Base-by-base conservation (phyloP, 1,140 invertebrate genomes). In the Zaprionus lachaisei region DNA sequence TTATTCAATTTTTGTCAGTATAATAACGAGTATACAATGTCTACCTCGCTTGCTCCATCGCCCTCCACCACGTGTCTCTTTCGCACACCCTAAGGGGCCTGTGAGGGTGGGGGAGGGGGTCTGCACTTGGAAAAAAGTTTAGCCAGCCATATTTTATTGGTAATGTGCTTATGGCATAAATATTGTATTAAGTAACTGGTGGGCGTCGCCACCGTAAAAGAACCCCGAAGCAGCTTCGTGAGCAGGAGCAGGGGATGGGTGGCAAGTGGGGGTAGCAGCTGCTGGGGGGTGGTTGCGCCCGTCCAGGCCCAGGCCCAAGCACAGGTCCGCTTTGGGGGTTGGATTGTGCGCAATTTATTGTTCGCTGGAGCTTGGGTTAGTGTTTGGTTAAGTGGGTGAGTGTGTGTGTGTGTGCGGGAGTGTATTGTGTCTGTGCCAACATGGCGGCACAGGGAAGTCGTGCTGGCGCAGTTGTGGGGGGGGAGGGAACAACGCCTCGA, bases 161-260 rank as follows among this genome's bases (percentile, higher is more conserved):
- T 91, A 91, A 91, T 91, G 87, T 91, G 89, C 89, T 91, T 91
- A 91, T 91, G 89, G 79, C 83, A 91, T 91, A 91, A 91, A 91
- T 91, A 91, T 91, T 91, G 87, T 91, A 91, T 91, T 89, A 91
- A 91, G 89, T 91, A 91, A 91, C 89, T 91, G 87, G 87, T 91
- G 87, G 87, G 87, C 83, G 87, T 87, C 79, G 72, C 74, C 84
- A 91, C 83, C 74, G 83, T 76, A 34, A 72, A 58, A 69, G 47
- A 22, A 49, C 51, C 22, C 22, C 11, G 22, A 20, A 22, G 22
- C 47, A 7, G 11, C 47, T 14, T n/a, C 2, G 31, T 0, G 2
- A 44, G 38, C 38, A 41, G 9, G 4, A 12, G 3, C 34, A 38
- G 37, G 14, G 14, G 14, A 5, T 12, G 11, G 12, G n/a, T 0